Base-by-base conservation (phyloP, 2,797 vertebrate species). In the Eulemur mongoz region DNA sequence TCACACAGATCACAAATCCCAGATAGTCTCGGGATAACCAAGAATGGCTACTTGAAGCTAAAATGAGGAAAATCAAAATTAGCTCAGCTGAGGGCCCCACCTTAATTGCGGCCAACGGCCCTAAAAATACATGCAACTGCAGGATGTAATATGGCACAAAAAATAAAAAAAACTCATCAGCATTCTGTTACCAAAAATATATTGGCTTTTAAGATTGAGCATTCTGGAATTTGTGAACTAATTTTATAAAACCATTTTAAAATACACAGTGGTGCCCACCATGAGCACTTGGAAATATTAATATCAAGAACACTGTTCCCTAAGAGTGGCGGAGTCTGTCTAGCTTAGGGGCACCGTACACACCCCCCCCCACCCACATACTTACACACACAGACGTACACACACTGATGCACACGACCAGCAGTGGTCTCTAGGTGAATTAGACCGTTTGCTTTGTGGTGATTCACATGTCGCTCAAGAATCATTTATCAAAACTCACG, bases 101-200 rank as follows among this genome's bases (percentile, higher is more conserved):
- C 98, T 98, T 97, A 95, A 98, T 98, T 97, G 97, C 98, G 98
- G 97, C 97, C 98, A 98, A 98, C 69, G 8, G 90, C 98, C 97
- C 98, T 98, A 98, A 97, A 98, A 98, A 98, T 98, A 98, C 70
- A 97, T 76, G 90, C 92, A 96, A 98, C 97, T 75, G 50, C 93
- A 92, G 97, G 97, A 96, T 89, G 95, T 96, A 97, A 97, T 45
- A 81, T 38, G 75, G 96, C 73, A 23, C 79, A 96, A 96, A 93
- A 82, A 95, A 90, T 52, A 43, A 70, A 95, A 95, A 95, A 97
- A 91, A 67, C 67, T 94, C 94, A 95, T 95, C 95, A 94, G 93
- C 90, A 97, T 97, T 93, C 94, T 91, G 88, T 75, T 96, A 96
- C 97, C 88, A 93, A 98, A 98, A 97, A 97, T 97, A 93, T 12